Percentiles rank a stretch among this genome's conserved stretches.
phyloP scores from a whole-genome alignment of 2,888 invertebrate species.

The Rhorus exstirpatorius region DNA sequence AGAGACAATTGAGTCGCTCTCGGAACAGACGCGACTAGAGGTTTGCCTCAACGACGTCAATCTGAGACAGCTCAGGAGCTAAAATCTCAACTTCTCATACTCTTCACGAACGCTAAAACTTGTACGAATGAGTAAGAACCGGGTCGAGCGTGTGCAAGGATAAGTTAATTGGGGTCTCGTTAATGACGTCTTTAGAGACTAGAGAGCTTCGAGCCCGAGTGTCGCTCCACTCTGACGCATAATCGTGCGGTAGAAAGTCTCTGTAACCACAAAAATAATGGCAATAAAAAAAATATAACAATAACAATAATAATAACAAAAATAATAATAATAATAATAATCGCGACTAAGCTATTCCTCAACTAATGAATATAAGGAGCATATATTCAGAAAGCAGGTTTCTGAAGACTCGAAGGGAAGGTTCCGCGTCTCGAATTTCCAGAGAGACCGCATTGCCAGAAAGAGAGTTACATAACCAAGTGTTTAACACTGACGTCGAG shows the following conservation, averaged over 20 bases:
- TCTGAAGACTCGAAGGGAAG: no score
- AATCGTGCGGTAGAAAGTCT: constrained; percentile 27
- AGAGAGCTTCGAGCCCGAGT: constrained; percentile 24
- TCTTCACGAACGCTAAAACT: constrained; percentile 51
- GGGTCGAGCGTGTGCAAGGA: constrained; percentile 35
- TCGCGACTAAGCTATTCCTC: neutral
- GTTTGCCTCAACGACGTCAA: constrained; percentile 10
- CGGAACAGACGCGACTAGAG: constrained; percentile 46
- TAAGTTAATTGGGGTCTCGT: constrained; percentile 68
- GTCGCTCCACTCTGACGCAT: constrained; percentile 31
- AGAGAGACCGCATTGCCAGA: no score
- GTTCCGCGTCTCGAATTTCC: no score
- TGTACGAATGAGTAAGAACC: constrained; percentile 53
- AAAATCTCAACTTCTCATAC: constrained; percentile 39
- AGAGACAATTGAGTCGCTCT: constrained; percentile 68
- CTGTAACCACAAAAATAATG: neutral
- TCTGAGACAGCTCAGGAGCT: constrained; percentile 36
- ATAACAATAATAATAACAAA: neutral
- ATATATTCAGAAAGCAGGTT: neutral
- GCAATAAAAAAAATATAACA: neutral
- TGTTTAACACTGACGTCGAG: no score
- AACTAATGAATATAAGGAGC: neutral
- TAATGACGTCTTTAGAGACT: constrained; percentile 61
- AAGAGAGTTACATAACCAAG: no score
- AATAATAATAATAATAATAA: neutral